Evolutionary conservation across 92 coral and sea anemone genomes (phyloP).

Genomic region (Micromussa lordhowensis): DNA sequence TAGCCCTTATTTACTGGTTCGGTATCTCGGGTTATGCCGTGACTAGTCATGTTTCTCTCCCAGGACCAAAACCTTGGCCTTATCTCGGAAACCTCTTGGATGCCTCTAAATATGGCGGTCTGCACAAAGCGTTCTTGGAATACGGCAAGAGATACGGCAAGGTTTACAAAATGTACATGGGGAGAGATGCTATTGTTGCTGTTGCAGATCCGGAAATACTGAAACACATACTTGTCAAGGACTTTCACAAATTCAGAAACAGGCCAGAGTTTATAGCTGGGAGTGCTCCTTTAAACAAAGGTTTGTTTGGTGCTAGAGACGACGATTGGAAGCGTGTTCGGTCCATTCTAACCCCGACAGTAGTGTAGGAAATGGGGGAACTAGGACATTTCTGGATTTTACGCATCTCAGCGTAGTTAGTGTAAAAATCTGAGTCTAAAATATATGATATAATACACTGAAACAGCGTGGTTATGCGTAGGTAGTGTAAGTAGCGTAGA

Average conservation of each 20-base stretch:
- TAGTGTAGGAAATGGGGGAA: too few species aligned
- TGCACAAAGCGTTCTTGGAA: constrained; percentile 73
- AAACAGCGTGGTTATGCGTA: too few species aligned
- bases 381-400: too few species aligned
- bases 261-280: constrained; percentile 74
- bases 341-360: constrained; percentile 81
- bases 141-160: constrained; percentile 76
- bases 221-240: constrained; percentile 72
- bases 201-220: constrained; percentile 78
- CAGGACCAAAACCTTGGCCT: constrained; percentile 84
- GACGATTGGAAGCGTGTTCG: constrained; percentile 76
- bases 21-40: constrained; percentile 74
- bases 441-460: too few species aligned
- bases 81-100: constrained; percentile 78
- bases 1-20: constrained; percentile 67
- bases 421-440: too few species aligned
- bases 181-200: constrained; percentile 61
- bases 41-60: constrained; percentile 50
- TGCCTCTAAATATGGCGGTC: constrained; percentile 65
- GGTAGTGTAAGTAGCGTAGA: too few species aligned
- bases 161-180: constrained; percentile 76
- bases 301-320: constrained; percentile 67
- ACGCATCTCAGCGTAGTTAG: too few species aligned
- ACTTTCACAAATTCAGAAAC: constrained; percentile 82
- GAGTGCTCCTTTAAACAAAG: constrained; percentile 60